These are phyloP conservation scores for Acleris sparsana DNA, from an alignment of 2,888 invertebrate genomes.

Conservation along the genomic window DNA sequence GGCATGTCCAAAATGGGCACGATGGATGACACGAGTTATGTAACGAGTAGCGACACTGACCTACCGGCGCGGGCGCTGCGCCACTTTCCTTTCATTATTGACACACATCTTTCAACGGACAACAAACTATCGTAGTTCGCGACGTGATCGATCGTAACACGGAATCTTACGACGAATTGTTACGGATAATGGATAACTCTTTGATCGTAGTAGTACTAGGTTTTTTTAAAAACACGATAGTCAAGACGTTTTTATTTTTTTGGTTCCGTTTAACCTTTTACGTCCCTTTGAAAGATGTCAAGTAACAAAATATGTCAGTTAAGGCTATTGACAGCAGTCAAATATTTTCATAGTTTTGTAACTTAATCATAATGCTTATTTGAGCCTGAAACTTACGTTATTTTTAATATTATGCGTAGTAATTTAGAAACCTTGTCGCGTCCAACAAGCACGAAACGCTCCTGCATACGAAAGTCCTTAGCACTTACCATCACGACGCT, in stretches of 20 bases:
- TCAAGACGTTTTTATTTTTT: neutral
- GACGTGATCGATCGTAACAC: conserved; percentile 55
- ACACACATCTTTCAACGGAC: conserved; percentile 74
- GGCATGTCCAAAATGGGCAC: conserved; percentile 62
- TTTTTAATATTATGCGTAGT: neutral
- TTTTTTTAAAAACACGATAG: neutral
- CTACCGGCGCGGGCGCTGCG: conserved; percentile 69
- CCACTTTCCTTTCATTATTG: conserved; percentile 82
- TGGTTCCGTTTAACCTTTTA: conserved; percentile 1
- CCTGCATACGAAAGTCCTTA: conserved; percentile 30
- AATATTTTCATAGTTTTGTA: conserved; percentile 1
- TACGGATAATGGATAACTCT: neutral
- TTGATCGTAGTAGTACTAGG: neutral
- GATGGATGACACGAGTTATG: conserved; percentile 74
- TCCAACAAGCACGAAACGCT: neutral
- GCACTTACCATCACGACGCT: conserved; percentile 45
- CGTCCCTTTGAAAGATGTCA: conserved; percentile 40
- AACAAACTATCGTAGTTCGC: conserved; percentile 57
- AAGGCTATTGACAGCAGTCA: conserved; percentile 26
- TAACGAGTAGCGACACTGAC: conserved; percentile 79
- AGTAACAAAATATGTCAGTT: conserved; percentile 22
- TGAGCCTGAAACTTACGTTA: neutral
- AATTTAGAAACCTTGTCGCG: conserved; percentile 37
- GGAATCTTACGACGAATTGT: conserved; percentile 1
- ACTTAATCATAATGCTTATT: neutral